Evolutionary conservation across 92 coral and sea anemone species (phyloP), one percentile per base, ranked within the genome.

Genomic region (Epizoanthus fatuus): DNA sequence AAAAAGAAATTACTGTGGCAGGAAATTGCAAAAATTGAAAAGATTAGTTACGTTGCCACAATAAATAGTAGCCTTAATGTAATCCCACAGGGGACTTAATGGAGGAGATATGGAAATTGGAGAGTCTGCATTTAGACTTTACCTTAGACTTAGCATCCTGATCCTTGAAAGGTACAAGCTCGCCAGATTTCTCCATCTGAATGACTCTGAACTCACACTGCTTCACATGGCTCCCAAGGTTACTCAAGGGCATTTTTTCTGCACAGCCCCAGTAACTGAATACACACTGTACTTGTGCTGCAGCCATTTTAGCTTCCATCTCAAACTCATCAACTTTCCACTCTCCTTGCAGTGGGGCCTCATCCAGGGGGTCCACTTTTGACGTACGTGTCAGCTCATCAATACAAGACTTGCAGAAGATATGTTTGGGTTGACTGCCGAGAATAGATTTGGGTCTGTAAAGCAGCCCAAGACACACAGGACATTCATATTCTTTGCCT

Each of bases 371-470:
- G 86, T 97, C 93, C 11, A 79, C 93, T 73, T 97, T 97, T 59
- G 98, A 95, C 11, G 99, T 97, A 39, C 98, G 96, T 1, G 99
- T 95, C 15, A 93, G 79, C 72, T 97, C 98, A 83, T 95, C 92
- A 49, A 97, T 91, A 54, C 99, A 97, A 12, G 94, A 62, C 84
- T 93, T 97, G 80, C 99, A 97, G 69, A 91, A 97, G 17, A 97
- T 88, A 80, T 93, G 98, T 62, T 94, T 96, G 2, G 97, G 85
- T n/a, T 82, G 72, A 59, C 92, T 93, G 20, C 72, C 85, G 7
- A 87, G 75, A 65, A 95, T 91, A 17, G 99, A 95, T 66, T 95
- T 97, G 0, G 99, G 98, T 13, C 98, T 90, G 68, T 95, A 87
- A 25, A 93, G 83, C 53, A 91, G 64, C 12, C 94, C 95, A 19